phyloP scores from a whole-genome alignment of 1,140 invertebrate species.

The Portunus trituberculatus region DNA sequence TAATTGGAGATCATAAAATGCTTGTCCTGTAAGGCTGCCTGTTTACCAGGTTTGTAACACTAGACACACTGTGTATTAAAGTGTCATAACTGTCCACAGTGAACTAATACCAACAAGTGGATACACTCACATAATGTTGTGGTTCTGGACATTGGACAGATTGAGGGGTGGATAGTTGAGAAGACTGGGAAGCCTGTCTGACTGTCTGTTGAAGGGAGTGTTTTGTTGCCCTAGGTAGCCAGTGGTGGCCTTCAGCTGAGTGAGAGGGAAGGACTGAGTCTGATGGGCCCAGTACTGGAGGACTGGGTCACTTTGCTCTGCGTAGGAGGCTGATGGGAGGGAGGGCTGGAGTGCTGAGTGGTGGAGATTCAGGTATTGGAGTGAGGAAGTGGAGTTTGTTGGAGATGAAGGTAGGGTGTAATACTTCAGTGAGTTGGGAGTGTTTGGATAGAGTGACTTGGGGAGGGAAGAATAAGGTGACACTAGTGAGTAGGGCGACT shows the following conservation, averaged over 20 bases:
- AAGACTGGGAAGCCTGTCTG: conserved; percentile 15
- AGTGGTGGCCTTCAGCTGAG: conserved; percentile 36
- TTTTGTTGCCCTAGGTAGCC: neutral
- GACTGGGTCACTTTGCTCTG: conserved; percentile 50
- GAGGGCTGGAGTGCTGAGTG: conserved; percentile 42
- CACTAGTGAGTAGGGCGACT: neutral
- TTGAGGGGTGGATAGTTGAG: conserved; percentile 54
- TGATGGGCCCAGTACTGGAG: conserved; percentile 53
- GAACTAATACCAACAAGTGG: neutral
- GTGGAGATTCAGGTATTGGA: conserved; percentile 73
- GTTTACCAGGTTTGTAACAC: too few relatives aligned
- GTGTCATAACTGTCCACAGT: neutral
- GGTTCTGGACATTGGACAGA: conserved; percentile 45
- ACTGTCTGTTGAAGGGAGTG: conserved; percentile 40
- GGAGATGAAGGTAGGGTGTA: conserved; percentile 32
- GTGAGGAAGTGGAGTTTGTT: conserved; percentile 52
- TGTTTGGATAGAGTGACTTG: conserved; percentile 34
- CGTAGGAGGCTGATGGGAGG: conserved; percentile 7
- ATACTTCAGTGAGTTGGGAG: conserved; percentile 56
- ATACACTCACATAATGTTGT: conserved; percentile 31
- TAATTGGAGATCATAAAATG: too few relatives aligned
- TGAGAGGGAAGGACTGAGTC: conserved; percentile 40
- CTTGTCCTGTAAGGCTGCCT: too few relatives aligned
- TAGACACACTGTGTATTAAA: too few relatives aligned
- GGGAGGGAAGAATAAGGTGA: conserved; percentile 43